Evolutionary conservation across 2,888 invertebrate species (phyloP), one percentile per base, ranked within the genome.

Genomic region (Plusia festucae): DNA sequence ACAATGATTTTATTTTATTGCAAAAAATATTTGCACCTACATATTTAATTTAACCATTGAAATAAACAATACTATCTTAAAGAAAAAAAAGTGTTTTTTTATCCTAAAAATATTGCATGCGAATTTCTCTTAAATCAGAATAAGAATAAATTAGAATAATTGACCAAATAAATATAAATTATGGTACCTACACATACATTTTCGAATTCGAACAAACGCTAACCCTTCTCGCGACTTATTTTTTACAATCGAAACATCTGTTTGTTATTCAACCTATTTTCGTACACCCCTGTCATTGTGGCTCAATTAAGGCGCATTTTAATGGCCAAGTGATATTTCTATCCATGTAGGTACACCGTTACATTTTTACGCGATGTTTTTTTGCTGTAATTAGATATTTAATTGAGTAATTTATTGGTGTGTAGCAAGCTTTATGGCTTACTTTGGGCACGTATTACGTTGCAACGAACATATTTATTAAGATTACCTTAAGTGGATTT

Each of bases 251-350:
- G 65, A 73, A 82, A 87, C 94, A 94, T 91, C 85, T 94, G 94
- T 92, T 92, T 92, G 91, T 92, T 93, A 88, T 93, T 88, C 82
- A 65, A 60, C 89, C 93, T 94, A 94, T 94, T 94, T 92, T 65
- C 46, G 90, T 85, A 84, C 84, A 87, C 91, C 89, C 85, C 83
- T 87, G 90, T 91, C 90, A 90, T 91, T 91, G 91, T 90, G 83
- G 79, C 86, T 90, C 93, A 93, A 94, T 93, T 94, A 93, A 88
- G 86, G 77, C 82, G 84, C 88, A 85, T 88, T 88, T 88, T 91
- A 91, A 93, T 89, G 88, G 87, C 83, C 81, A 76, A 81, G 86
- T 86, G 84, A 84, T 91, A 91, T 90, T 88, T 92, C 91, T 90
- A 89, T 91, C 86, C 75, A 68, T 68, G 67, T 65, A 73, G 62